Evolutionary conservation across 2,113 vertebrate species (phyloP).

Genomic region (Macrotus californicus): DNA sequence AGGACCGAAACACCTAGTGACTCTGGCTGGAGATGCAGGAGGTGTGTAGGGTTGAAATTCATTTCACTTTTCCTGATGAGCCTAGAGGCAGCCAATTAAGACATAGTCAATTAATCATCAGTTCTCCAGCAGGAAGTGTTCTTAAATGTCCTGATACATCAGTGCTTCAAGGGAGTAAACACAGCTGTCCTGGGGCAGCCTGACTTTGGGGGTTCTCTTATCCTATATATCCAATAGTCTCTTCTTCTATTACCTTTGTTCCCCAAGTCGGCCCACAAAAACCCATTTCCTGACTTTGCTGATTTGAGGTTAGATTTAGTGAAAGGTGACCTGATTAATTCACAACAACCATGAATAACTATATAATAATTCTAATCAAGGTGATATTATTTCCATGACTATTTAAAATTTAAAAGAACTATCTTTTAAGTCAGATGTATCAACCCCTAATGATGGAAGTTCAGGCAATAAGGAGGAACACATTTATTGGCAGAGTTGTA

Average conservation of each 20-base stretch:
- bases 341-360: not conserved
- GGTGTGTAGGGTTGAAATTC: not conserved
- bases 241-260: not conserved
- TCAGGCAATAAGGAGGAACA: not conserved
- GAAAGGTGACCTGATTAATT: conserved; percentile 12
- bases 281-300: not conserved
- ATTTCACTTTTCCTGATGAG: conserved; percentile 3
- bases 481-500: not conserved
- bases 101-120: not conserved
- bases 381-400: not conserved
- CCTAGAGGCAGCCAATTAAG: not conserved
- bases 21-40: not conserved
- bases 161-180: not conserved
- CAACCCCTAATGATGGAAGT: not conserved
- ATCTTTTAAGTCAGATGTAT: not conserved
- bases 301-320: not conserved
- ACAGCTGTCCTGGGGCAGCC: not conserved
- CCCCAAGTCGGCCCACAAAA: not conserved
- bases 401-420: not conserved
- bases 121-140: not conserved
- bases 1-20: not conserved
- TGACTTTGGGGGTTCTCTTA: not conserved
- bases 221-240: not conserved
- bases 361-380: not conserved
- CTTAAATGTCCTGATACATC: not conserved